Evolutionary conservation across 2,113 vertebrate species (phyloP).

Genomic region (Serinus canaria): DNA sequence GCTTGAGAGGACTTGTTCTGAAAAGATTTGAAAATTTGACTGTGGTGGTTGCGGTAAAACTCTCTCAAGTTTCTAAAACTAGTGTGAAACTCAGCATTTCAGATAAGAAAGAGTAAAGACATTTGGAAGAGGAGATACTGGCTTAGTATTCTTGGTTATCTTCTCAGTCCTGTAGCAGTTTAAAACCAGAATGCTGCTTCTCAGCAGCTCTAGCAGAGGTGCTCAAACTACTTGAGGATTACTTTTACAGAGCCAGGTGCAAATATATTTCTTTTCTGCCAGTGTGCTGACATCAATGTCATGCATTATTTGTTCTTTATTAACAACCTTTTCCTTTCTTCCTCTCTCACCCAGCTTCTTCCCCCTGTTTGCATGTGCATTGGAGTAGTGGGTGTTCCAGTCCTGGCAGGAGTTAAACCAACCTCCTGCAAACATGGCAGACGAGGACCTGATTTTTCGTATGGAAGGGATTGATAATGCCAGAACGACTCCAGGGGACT

Average conservation of each 20-base stretch:
- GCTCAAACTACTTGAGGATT: not conserved
- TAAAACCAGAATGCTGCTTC: not conserved
- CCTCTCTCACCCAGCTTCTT: not conserved
- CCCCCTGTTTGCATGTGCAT: not conserved
- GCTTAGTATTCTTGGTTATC: too few species aligned
- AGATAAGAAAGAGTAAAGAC: not conserved
- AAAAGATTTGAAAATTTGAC: not conserved
- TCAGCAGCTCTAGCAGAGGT: not conserved
- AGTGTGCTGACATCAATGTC: not conserved
- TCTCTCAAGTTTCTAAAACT: not conserved
- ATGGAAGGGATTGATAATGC: slow-evolving; percentile 88
- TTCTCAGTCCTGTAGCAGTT: not conserved
- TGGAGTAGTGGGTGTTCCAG: slow-evolving; percentile 45
- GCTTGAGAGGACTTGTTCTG: not conserved
- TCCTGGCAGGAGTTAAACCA: not conserved
- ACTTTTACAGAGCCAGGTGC: not conserved
- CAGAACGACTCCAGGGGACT: not conserved
- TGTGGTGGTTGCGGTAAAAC: not conserved
- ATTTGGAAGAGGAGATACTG: not conserved
- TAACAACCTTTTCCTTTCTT: not conserved
- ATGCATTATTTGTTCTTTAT: not conserved
- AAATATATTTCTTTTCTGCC: not conserved
- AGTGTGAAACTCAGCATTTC: not conserved
- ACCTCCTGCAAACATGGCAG: slow-evolving; percentile 77
- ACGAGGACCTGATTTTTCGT: slow-evolving; percentile 94